These are phyloP conservation scores for Leuciscus idus DNA, from an alignment of 2,113 vertebrate species.

Conservation along the genomic window DNA sequence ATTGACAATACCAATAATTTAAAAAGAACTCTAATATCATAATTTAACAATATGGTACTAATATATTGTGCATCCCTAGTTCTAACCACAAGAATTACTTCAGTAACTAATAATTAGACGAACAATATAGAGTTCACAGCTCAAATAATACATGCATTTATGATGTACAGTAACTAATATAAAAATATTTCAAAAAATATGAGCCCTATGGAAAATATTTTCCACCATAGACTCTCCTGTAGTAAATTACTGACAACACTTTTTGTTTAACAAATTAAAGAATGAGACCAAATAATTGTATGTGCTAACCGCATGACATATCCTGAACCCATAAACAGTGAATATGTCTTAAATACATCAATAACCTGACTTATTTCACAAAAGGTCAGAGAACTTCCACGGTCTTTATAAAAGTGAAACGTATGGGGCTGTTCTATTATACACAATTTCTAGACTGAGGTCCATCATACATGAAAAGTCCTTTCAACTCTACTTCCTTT, in stretches of 20 bases:
- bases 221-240: neutral
- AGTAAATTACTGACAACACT: neutral
- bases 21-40: neutral
- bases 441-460: conserved; percentile 19
- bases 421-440: conserved; percentile 26
- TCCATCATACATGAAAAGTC: conserved; percentile 31
- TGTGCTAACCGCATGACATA: neutral
- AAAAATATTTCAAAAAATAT: neutral
- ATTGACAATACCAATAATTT: neutral
- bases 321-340: neutral
- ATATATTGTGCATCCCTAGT: too few relatives aligned
- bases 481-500: conserved; percentile 41
- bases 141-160: too few relatives aligned
- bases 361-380: conserved; percentile 33
- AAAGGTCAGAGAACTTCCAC: conserved; percentile 45
- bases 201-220: neutral
- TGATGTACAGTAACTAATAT: too few relatives aligned
- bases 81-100: too few relatives aligned
- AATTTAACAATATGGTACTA: too few relatives aligned
- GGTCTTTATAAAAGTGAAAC: conserved; percentile 35
- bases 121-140: too few relatives aligned
- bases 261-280: neutral
- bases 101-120: too few relatives aligned
- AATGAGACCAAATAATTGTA: neutral
- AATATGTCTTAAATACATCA: neutral